Evolutionary conservation across 2,797 vertebrate genomes (phyloP).

Genomic region (Acanthurus tractus): DNA sequence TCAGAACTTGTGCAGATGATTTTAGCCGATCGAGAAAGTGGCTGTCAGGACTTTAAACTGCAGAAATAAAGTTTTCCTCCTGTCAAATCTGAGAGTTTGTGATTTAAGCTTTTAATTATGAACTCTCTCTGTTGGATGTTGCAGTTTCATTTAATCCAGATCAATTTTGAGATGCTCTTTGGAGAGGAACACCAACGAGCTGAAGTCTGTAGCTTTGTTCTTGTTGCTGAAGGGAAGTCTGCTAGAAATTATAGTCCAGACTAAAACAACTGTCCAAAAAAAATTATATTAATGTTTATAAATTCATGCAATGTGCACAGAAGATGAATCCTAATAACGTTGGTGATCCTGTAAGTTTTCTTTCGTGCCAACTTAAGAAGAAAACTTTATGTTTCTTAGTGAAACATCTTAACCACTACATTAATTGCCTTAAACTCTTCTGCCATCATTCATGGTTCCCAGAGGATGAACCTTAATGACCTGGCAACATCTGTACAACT

Average conservation of each 20-base stretch:
- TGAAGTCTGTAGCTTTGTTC: neutral
- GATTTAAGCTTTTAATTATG: slow-evolving; percentile 36
- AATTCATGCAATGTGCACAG: too few species aligned
- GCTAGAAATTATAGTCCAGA: neutral
- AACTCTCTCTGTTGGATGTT: slow-evolving; percentile 29
- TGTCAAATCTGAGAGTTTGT: slow-evolving; percentile 20
- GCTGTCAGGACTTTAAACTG: slow-evolving; percentile 1
- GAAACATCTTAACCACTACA: neutral
- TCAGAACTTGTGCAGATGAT: slow-evolving; percentile 17
- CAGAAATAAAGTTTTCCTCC: slow-evolving; percentile 11
- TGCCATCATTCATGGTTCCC: neutral
- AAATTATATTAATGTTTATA: too few species aligned
- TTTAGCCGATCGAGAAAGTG: neutral
- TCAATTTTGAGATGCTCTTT: slow-evolving; percentile 28
- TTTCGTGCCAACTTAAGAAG: too few species aligned
- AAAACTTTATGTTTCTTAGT: too few species aligned
- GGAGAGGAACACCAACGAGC: slow-evolving; percentile 2
- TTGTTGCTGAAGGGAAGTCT: neutral
- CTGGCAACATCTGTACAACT: too few species aligned
- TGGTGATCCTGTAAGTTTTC: too few species aligned
- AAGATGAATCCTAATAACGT: too few species aligned
- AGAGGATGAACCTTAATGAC: neutral
- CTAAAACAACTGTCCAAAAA: too few species aligned
- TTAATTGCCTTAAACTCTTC: neutral
- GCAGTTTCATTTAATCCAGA: slow-evolving; percentile 21